Conservation (phyloP, 2,113 vertebrate species). For the Calidris pugnax region DNA sequence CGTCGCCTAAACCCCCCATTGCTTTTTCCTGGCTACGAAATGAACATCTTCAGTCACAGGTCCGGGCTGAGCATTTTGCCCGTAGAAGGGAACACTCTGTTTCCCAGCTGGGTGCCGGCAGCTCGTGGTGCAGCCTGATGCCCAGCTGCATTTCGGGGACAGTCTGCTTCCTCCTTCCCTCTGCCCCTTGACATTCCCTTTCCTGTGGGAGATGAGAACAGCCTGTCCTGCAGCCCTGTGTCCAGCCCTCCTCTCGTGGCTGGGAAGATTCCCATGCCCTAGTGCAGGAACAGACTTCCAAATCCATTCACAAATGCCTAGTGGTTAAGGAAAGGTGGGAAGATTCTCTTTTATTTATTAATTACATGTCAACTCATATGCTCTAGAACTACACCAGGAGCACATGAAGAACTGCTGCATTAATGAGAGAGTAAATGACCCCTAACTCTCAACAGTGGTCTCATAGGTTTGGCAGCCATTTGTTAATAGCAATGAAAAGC, state of each 20-base stretch:
- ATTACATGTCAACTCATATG: background rate
- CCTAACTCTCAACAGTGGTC: background rate
- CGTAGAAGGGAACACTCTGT: background rate
- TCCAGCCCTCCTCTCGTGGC: background rate
- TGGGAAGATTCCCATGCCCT: background rate
- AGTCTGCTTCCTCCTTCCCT: background rate
- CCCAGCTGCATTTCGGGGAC: background rate
- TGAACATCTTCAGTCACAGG: background rate
- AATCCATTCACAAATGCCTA: background rate
- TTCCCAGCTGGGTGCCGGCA: background rate
- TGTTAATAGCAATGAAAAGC: background rate
- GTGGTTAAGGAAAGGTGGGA: background rate
- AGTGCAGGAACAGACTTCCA: background rate
- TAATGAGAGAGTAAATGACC: conserved; percentile 41
- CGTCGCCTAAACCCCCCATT: fast-evolving
- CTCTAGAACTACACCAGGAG: background rate
- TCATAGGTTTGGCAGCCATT: background rate
- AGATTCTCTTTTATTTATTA: background rate
- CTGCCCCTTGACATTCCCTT: background rate
- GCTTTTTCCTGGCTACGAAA: background rate
- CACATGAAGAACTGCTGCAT: background rate
- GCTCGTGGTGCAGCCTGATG: fast-evolving
- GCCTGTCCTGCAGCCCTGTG: background rate
- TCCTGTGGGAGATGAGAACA: background rate
- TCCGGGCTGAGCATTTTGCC: background rate